phyloP scores from a whole-genome alignment of 2,797 vertebrate species.

The Neosilurus hyrtlii region DNA sequence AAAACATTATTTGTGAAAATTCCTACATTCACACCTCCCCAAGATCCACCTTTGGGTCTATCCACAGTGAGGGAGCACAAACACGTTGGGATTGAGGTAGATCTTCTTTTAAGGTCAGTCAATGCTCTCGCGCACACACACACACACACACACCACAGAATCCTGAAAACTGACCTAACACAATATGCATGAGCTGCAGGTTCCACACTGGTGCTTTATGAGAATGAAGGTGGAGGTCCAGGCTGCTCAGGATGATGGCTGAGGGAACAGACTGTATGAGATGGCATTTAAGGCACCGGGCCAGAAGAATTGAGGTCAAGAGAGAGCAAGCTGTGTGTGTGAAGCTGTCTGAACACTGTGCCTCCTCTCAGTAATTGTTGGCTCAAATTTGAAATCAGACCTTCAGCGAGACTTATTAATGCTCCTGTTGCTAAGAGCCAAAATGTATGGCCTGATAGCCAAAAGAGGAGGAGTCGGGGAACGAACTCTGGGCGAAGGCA shows the following conservation, averaged over 20 bases:
- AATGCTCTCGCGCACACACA: neutral
- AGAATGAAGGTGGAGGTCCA: neutral
- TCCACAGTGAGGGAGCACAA: neutral
- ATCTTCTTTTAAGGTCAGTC: slow-evolving; percentile 33
- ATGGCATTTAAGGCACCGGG: slow-evolving; percentile 27
- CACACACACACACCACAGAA: neutral
- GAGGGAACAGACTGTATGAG: slow-evolving; percentile 2
- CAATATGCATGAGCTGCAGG: neutral
- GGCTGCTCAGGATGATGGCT: neutral
- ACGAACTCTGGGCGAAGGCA: too few relatives aligned
- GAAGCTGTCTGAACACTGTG: slow-evolving; percentile 3
- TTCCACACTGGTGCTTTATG: slow-evolving; percentile 2
- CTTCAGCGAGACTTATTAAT: slow-evolving; percentile 65
- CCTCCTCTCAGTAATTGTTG: slow-evolving; percentile 60
- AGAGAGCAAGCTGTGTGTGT: slow-evolving; percentile 31
- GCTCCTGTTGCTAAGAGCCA: slow-evolving; percentile 48
- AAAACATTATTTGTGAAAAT: slow-evolving; percentile 11
- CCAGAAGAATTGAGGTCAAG: slow-evolving; percentile 36
- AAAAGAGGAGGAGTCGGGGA: neutral
- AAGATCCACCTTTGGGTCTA: slow-evolving; percentile 21
- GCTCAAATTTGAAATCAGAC: slow-evolving; percentile 58
- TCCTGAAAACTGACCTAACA: neutral
- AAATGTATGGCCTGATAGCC: slow-evolving; percentile 14
- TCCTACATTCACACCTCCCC: neutral
- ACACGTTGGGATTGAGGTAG: slow-evolving; percentile 7